These are phyloP conservation scores for Adoxophyes honmai DNA, from an alignment of 1,140 invertebrate species.

Conservation along the genomic window DNA sequence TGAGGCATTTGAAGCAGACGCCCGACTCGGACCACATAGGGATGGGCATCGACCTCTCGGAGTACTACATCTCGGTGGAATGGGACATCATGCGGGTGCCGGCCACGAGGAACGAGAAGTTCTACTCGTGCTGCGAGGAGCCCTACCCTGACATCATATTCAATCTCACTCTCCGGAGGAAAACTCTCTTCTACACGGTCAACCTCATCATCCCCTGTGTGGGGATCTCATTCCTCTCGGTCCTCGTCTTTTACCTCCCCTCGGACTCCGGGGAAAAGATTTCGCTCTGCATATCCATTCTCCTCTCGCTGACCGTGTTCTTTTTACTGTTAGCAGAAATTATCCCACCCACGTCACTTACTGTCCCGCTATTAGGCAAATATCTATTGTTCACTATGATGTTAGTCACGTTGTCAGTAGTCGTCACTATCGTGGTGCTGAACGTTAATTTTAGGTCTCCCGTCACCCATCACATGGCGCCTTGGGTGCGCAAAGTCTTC, in stretches of 20 bases:
- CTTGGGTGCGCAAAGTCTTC: conserved; percentile 93
- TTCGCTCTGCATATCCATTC: conserved; percentile 98
- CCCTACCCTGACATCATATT: conserved; percentile 98
- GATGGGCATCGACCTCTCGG: conserved; percentile 93
- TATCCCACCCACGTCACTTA: conserved; percentile 99
- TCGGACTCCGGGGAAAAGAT: conserved; percentile 99
- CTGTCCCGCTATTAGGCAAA: conserved; percentile 97
- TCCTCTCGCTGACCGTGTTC: conserved; percentile 99
- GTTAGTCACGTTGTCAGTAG: conserved; percentile 97
- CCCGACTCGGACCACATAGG: conserved; percentile 90
- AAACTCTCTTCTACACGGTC: conserved; percentile 98
- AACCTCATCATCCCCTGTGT: conserved; percentile 98
- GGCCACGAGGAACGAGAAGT: conserved; percentile 91
- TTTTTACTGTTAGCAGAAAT: conserved; percentile 98
- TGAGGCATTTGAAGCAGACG: conserved; percentile 89
- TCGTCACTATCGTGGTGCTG: conserved; percentile 98
- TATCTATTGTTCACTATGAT: conserved; percentile 99
- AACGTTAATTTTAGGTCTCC: conserved; percentile 99
- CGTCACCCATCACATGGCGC: conserved; percentile 96
- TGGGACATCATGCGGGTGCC: conserved; percentile 97
- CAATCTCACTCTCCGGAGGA: conserved; percentile 96
- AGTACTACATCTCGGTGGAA: conserved; percentile 97
- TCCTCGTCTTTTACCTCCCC: conserved; percentile 98
- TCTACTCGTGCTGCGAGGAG: conserved; percentile 93
- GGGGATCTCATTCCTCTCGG: conserved; percentile 97